Conservation (phyloP, 2,888 invertebrate genomes). For the Thera obeliscata region DNA sequence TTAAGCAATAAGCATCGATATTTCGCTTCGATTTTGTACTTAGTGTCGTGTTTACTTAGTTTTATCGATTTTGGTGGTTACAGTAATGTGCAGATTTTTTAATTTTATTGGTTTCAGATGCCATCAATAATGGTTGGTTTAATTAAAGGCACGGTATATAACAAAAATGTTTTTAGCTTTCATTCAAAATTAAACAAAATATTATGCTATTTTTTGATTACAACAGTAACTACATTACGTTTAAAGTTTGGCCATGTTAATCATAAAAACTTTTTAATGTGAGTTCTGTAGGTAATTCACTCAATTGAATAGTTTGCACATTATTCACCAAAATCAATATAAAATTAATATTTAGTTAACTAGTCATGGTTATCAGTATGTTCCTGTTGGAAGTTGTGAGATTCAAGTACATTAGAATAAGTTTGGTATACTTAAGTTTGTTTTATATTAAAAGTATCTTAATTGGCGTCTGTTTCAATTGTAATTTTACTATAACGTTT, state of each 20-base stretch:
- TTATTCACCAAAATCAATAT: conserved; percentile 11
- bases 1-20: conserved; percentile 68
- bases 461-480: background rate
- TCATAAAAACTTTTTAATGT: no score
- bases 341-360: conserved; percentile 41
- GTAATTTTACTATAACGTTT: background rate
- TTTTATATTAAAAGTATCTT: conserved; percentile 9
- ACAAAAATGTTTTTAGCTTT: no score
- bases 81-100: background rate
- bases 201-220: no score
- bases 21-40: conserved; percentile 63
- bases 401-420: conserved; percentile 35
- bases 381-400: conserved; percentile 64
- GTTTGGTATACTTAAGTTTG: conserved; percentile 3
- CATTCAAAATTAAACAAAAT: no score
- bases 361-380: conserved; percentile 56
- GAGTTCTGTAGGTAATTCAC: no score
- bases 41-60: conserved; percentile 49
- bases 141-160: no score
- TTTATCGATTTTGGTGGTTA: conserved; percentile 20
- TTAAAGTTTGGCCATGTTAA: no score
- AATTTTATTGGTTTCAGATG: no score
- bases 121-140: no score
- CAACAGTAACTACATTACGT: no score
- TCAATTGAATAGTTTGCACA: background rate